A percentile compares a stretch with the other conserved stretches of the same genome.
Evolutionary conservation across 1,140 invertebrate species (phyloP).

Genomic region (Drosophila ananassae): DNA sequence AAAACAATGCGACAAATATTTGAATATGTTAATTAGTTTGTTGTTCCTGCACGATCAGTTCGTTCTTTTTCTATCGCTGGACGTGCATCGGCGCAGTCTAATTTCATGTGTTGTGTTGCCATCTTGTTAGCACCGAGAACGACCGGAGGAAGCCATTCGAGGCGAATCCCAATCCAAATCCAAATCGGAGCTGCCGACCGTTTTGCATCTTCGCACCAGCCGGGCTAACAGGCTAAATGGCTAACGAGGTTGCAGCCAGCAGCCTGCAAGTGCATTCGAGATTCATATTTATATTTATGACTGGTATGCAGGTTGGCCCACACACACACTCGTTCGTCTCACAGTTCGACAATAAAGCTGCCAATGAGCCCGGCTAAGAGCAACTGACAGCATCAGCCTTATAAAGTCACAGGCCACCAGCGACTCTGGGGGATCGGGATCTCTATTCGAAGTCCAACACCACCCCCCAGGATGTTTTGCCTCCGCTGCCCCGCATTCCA

Average conservation of each 20-base stretch:
- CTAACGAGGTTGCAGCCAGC: slow-evolving; percentile 59
- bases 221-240: slow-evolving; percentile 14
- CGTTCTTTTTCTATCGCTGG: slow-evolving; percentile 66
- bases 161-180: slow-evolving; percentile 2
- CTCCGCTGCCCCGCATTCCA: slow-evolving; percentile 57
- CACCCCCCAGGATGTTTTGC: background rate
- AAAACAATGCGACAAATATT: slow-evolving; percentile 81
- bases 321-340: slow-evolving; percentile 39
- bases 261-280: slow-evolving; percentile 62
- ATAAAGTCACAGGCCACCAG: slow-evolving; percentile 71
- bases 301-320: slow-evolving; percentile 64
- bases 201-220: slow-evolving; percentile 77
- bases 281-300: slow-evolving; percentile 80
- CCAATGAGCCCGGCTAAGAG: slow-evolving; percentile 72
- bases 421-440: slow-evolving; percentile 43
- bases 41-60: slow-evolving; percentile 72
- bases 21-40: slow-evolving; percentile 80
- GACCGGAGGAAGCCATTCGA: slow-evolving; percentile 27
- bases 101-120: slow-evolving; percentile 81
- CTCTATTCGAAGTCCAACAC: slow-evolving; percentile 19
- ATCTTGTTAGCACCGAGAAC: slow-evolving; percentile 69
- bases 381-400: slow-evolving; percentile 75
- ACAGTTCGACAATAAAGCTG: slow-evolving; percentile 65
- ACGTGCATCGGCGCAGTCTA: slow-evolving; percentile 80
- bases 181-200: slow-evolving; percentile 39